Evolutionary conservation across 2,888 invertebrate species (phyloP).

Genomic region (Rambutsinella grinnellia): DNA sequence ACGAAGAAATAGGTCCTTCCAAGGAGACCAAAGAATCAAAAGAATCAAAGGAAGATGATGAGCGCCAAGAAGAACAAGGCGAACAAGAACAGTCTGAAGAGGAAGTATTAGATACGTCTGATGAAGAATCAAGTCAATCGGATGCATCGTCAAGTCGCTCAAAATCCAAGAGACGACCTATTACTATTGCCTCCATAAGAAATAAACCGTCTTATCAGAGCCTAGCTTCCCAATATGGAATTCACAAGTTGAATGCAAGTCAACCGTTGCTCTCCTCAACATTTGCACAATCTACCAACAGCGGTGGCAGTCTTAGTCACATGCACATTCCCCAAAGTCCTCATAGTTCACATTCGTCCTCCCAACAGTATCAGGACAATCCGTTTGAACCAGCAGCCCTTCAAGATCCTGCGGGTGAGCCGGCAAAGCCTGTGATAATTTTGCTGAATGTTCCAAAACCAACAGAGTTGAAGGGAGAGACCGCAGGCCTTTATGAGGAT

Average conservation of each 20-base stretch:
- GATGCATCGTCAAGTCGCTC: not conserved
- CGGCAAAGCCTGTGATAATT: conserved; percentile 39
- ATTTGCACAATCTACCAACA: not conserved
- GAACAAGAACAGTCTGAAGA: conserved; percentile 3
- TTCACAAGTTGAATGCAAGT: not conserved
- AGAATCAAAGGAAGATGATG: conserved; percentile 26
- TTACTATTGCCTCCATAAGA: not conserved
- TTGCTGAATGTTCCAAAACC: conserved; percentile 43
- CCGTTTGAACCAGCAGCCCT: conserved; percentile 16
- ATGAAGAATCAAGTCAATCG: not conserved
- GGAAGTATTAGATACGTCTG: not conserved
- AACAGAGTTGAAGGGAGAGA: conserved; percentile 49
- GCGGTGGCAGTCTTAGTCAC: too few relatives aligned
- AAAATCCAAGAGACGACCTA: not conserved
- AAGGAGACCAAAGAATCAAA: conserved; percentile 30
- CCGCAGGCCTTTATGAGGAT: conserved; percentile 33
- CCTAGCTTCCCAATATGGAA: not conserved
- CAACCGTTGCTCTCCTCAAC: not conserved
- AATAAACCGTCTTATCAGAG: too few relatives aligned
- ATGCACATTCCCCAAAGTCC: too few relatives aligned
- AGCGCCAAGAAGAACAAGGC: conserved; percentile 12
- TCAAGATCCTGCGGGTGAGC: not conserved
- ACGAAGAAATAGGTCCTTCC: conserved; percentile 36
- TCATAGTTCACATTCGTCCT: not conserved
- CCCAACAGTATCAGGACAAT: not conserved